Conservation (phyloP, 2,888 invertebrate genomes). For the Dolichomitus sp. region DNA sequence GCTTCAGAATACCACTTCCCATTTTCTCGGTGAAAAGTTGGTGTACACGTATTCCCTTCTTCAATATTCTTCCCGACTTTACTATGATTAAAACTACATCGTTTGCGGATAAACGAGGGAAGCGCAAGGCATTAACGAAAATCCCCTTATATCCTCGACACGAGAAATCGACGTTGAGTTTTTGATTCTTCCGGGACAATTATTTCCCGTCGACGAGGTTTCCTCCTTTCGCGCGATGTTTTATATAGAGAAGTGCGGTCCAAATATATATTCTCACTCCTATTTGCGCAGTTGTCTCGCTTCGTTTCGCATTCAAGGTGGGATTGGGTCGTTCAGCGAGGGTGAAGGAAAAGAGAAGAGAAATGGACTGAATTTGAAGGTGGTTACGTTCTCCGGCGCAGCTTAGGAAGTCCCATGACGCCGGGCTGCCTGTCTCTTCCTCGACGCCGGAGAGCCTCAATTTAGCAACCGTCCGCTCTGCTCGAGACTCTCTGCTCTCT, state of each 20-base stretch:
- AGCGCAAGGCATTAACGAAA: background rate
- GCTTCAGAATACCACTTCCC: background rate
- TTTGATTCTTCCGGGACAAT: slow-evolving; percentile 31
- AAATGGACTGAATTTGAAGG: slow-evolving; percentile 63
- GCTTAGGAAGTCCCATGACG: slow-evolving; percentile 57
- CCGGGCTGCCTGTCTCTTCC: slow-evolving; percentile 56
- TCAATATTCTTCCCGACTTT: background rate
- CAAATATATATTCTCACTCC: slow-evolving; percentile 19
- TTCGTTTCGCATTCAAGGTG: slow-evolving; percentile 41
- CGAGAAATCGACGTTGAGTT: slow-evolving; percentile 9
- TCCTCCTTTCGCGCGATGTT: slow-evolving; percentile 1
- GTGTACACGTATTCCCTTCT: background rate
- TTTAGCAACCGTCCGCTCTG: slow-evolving; percentile 62
- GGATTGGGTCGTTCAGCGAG: slow-evolving; percentile 9
- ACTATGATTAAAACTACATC: background rate
- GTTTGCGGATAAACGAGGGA: background rate
- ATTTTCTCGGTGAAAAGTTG: background rate
- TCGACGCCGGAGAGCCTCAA: slow-evolving; percentile 57
- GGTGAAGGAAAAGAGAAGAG: slow-evolving; percentile 31
- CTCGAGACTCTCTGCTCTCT: slow-evolving; percentile 44
- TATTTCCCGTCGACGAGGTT: slow-evolving; percentile 20
- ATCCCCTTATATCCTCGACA: background rate
- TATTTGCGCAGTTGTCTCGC: slow-evolving; percentile 29
- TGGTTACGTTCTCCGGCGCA: slow-evolving; percentile 52
- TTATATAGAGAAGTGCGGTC: slow-evolving; percentile 7